Evolutionary conservation across 2,113 vertebrate species (phyloP), one percentile per base, ranked within the genome.

Genomic region (Lathamus discolor): DNA sequence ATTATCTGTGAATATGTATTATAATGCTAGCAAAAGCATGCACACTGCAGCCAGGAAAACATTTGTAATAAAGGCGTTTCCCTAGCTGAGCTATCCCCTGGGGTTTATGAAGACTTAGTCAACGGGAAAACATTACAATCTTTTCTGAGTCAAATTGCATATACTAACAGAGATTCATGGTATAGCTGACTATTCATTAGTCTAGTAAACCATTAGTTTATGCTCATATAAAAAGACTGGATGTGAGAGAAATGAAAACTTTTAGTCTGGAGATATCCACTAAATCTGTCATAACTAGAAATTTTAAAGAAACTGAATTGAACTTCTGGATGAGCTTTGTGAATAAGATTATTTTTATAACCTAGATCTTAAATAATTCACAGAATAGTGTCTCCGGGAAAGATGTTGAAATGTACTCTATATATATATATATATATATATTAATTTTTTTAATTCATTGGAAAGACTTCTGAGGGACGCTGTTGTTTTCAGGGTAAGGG

Each of bases 281-380:
- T 93, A 80, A 66, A 69, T 75, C 17, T 72, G 11, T 48, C 41
- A 15, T 29, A 68, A 52, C 22, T 31, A 80, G 35, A 41, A 89
- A 68, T 77, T 86, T 69, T 59, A 70, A 79, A 76, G 17, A 90
- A 84, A 70, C 44, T 54, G 82, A 93, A 52, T 46, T 46, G 29
- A 96, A 73, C 33, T 86, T 61, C 2, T 2, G 11, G 10, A 81
- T 76, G 5, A 54, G 12, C 10, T 83, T 84, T 66, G 14, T 80
- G 18, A 77, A 81, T 73, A 82, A 76, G 11, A 9, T 15, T 93
- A 48, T 54, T 78, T 89, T 93, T 86, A 83, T 61, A 75, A 90
- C 10, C 17, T 48, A 41, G 17, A 52, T 61, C 24, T 87, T 89
- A 95, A 94, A 84, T 79, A 77, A 87, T 95, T 95, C 72, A 84